Evolutionary conservation across 2,888 invertebrate genomes (phyloP).

Genomic region (Xestia ashworthii): DNA sequence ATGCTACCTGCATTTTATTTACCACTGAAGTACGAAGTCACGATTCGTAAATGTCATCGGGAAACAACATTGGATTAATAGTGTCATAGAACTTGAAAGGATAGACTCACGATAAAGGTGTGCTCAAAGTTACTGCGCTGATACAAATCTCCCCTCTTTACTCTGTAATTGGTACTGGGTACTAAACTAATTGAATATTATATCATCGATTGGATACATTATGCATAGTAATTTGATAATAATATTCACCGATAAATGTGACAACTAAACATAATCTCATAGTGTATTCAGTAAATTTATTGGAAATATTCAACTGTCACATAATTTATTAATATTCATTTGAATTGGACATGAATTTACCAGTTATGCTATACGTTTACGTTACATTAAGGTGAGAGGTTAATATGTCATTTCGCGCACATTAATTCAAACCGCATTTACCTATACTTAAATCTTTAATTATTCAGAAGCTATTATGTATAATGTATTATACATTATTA

Average conservation of each 20-base stretch:
- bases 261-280: conserved; percentile 34
- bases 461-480: conserved; percentile 48
- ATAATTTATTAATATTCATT: conserved; percentile 34
- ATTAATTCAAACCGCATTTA: conserved; percentile 44
- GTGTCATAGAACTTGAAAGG: conserved; percentile 37
- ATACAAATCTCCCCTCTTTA: conserved; percentile 15
- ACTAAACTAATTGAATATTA: conserved; percentile 11
- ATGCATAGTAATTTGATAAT: conserved; percentile 40
- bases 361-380: conserved; percentile 27
- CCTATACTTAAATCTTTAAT: conserved; percentile 44
- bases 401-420: conserved; percentile 41
- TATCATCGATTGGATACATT: conserved; percentile 17
- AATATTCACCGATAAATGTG: conserved; percentile 25
- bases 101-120: conserved; percentile 13
- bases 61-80: conserved; percentile 34
- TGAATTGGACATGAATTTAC: conserved; percentile 43
- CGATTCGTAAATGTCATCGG: conserved; percentile 49
- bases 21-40: conserved; percentile 37
- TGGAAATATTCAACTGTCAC: conserved; percentile 33
- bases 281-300: conserved; percentile 45
- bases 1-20: conserved; percentile 55
- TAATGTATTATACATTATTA: conserved; percentile 48
- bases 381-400: conserved; percentile 43
- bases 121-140: conserved; percentile 10
- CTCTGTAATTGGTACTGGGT: conserved; percentile 4